Conservation (phyloP, 2,888 invertebrate species). For the Campoplex nolae region DNA sequence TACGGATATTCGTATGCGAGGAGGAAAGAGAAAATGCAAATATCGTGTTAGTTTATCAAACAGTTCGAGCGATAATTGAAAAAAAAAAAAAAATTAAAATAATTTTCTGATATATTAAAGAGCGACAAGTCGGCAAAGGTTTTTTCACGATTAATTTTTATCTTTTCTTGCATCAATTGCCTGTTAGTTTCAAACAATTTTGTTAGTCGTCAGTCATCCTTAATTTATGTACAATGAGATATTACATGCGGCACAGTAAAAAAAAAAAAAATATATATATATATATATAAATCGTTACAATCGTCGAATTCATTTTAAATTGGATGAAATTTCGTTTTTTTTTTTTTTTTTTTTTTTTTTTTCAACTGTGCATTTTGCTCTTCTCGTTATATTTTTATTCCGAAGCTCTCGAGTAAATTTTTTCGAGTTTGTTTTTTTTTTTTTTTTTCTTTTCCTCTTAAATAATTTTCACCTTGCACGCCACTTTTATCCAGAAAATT, state of each 20-base stretch:
- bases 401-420: conserved; percentile 9
- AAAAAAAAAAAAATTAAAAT: conserved; percentile 3
- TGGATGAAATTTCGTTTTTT: background rate
- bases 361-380: conserved; percentile 1
- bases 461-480: conserved; percentile 92
- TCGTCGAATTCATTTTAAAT: background rate
- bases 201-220: conserved; percentile 52
- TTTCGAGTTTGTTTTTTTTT: background rate
- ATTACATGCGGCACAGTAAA: conserved; percentile 26
- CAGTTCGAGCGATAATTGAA: conserved; percentile 39
- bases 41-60: conserved; percentile 72
- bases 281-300: background rate
- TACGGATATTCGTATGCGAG: conserved; percentile 50
- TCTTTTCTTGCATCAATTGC: background rate
- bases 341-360: background rate
- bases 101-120: background rate
- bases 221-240: conserved; percentile 80
- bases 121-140: background rate
- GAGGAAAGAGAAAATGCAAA: conserved; percentile 77
- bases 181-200: conserved; percentile 57
- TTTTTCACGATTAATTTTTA: background rate
- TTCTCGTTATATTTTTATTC: conserved; percentile 9
- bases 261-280: no score
- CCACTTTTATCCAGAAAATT: conserved; percentile 99
- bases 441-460: background rate